phyloP scores from a whole-genome alignment of 2,113 vertebrate species.

The Phrynosoma platyrhinos region DNA sequence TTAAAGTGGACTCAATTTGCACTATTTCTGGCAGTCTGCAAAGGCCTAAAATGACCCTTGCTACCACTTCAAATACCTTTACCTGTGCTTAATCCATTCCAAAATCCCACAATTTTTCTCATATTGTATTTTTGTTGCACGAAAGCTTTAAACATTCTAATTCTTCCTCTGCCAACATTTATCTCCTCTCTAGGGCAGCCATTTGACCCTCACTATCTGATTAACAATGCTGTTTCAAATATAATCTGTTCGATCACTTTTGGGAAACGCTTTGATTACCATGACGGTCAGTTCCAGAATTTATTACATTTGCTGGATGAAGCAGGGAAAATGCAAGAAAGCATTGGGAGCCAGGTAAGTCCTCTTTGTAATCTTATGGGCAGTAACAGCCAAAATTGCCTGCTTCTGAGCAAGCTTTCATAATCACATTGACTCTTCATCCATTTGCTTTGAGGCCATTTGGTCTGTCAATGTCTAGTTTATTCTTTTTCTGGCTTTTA shows the following conservation, averaged over 20 bases:
- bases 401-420: no score
- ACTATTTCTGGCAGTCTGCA: no score
- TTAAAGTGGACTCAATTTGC: no score
- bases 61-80: no score
- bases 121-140: background rate
- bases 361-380: background rate
- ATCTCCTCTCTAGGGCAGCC: conserved; percentile 69
- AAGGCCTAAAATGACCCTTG: no score
- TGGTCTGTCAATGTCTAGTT: no score
- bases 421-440: background rate
- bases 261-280: conserved; percentile 86
- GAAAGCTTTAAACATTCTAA: background rate
- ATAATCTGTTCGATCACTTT: no score
- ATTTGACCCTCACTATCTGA: conserved; percentile 74
- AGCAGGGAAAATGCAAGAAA: conserved; percentile 61
- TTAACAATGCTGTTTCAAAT: no score
- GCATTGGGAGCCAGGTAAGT: conserved; percentile 71
- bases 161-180: background rate
- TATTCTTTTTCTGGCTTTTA: no score
- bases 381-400: no score
- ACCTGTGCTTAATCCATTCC: background rate
- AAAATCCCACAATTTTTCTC: background rate
- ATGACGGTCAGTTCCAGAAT: conserved; percentile 79
- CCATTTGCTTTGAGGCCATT: background rate
- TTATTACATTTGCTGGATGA: conserved; percentile 82